Evolutionary conservation across 2,888 invertebrate genomes (phyloP).

Genomic region (Copidosoma aretas): DNA sequence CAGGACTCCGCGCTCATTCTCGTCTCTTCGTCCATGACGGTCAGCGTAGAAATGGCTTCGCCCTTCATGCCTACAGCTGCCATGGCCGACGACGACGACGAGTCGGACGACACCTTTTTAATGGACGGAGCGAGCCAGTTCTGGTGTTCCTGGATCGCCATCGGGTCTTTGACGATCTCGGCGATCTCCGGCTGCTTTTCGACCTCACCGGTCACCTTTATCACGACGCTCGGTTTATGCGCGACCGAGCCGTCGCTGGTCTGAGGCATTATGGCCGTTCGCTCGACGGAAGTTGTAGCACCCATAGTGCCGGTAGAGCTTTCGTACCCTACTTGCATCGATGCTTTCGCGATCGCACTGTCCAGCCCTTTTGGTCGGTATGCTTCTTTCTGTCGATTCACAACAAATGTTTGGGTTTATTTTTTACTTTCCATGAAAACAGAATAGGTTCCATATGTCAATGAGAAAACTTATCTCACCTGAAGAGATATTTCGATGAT

Average conservation of each 20-base stretch:
- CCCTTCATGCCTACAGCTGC: slow-evolving; percentile 33
- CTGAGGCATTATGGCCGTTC: neutral
- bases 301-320: too few species aligned
- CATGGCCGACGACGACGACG: slow-evolving; percentile 9
- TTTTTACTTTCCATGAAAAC: too few species aligned
- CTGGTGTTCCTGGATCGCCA: slow-evolving; percentile 44
- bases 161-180: neutral
- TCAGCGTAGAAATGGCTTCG: slow-evolving; percentile 57
- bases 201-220: slow-evolving; percentile 16
- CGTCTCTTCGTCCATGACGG: slow-evolving; percentile 66
- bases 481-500: slow-evolving; percentile 27
- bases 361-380: neutral
- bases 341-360: neutral
- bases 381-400: neutral
- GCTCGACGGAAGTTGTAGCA: neutral
- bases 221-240: neutral
- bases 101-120: slow-evolving; percentile 49
- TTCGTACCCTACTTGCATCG: neutral
- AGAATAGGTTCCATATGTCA: too few species aligned
- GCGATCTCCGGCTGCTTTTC: slow-evolving; percentile 7
- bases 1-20: slow-evolving; percentile 64
- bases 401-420: neutral
- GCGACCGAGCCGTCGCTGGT: neutral
- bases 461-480: slow-evolving; percentile 10
- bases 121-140: slow-evolving; percentile 59